These are phyloP conservation scores for Zonitis immaculata DNA, from an alignment of 2,888 invertebrate species.

Conservation along the genomic window DNA sequence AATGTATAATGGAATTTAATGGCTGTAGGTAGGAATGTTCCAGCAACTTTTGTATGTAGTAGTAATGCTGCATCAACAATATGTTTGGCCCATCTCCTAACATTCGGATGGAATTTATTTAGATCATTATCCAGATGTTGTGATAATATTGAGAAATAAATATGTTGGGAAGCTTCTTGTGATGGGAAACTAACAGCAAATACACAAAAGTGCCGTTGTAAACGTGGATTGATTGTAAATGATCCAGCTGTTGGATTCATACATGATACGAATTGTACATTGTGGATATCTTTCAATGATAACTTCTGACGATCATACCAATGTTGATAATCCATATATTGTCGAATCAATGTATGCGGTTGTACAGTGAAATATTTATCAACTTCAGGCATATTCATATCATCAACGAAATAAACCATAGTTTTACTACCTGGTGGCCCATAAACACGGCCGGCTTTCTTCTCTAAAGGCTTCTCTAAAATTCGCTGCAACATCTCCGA, in stretches of 20 bases:
- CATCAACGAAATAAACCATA: constrained; percentile 92
- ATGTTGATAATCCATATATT: constrained; percentile 90
- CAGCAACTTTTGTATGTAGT: constrained; percentile 70
- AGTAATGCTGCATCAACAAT: constrained; percentile 69
- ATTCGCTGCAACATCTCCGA: constrained; percentile 87
- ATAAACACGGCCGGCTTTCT: constrained; percentile 90
- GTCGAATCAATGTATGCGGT: constrained; percentile 87
- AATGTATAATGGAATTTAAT: constrained; percentile 94
- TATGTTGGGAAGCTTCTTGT: constrained; percentile 73
- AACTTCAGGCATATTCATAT: constrained; percentile 97
- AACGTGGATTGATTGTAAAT: constrained; percentile 85
- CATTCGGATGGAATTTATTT: constrained; percentile 60
- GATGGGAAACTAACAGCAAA: constrained; percentile 87
- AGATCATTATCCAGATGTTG: constrained; percentile 66
- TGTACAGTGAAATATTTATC: constrained; percentile 93
- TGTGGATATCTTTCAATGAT: constrained; percentile 82
- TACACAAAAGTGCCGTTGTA: constrained; percentile 84
- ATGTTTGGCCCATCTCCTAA: constrained; percentile 57
- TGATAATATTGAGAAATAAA: constrained; percentile 76
- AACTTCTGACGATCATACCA: constrained; percentile 92
- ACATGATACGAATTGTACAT: constrained; percentile 89
- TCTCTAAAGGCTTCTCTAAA: constrained; percentile 87
- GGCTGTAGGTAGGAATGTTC: constrained; percentile 85
- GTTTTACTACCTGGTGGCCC: constrained; percentile 91
- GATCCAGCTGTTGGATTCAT: constrained; percentile 97